These are phyloP conservation scores for Noctilio leporinus DNA, from an alignment of 2,113 vertebrate species.

Conservation along the genomic window DNA sequence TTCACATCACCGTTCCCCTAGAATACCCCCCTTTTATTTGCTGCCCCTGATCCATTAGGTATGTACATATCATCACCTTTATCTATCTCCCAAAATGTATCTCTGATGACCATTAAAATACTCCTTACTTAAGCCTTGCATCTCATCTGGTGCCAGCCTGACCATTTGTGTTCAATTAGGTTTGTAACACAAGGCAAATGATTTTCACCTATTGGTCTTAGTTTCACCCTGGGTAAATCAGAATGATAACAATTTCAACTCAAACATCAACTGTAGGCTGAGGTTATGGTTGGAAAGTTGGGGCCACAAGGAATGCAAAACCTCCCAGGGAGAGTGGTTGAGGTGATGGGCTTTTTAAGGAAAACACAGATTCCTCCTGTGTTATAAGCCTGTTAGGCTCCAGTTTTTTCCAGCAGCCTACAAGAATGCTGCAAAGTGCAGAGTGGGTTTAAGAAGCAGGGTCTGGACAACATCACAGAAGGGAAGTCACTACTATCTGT, in stretches of 20 bases:
- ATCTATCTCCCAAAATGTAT: background rate
- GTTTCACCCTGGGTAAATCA: background rate
- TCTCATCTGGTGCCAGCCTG: background rate
- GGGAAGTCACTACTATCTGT: background rate
- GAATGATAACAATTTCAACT: background rate
- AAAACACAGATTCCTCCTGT: background rate
- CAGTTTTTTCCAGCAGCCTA: background rate
- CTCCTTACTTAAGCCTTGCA: background rate
- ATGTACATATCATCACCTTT: background rate
- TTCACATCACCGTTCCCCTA: background rate
- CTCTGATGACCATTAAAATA: background rate
- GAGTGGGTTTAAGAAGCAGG: background rate
- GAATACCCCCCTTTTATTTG: background rate
- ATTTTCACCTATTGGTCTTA: background rate
- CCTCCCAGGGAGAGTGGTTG: background rate
- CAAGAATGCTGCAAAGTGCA: background rate
- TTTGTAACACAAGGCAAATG: background rate
- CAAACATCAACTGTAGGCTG: background rate
- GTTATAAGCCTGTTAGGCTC: background rate
- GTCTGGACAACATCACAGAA: constrained; percentile 55
- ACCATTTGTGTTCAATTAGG: background rate
- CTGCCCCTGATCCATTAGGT: background rate
- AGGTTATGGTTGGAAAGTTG: background rate
- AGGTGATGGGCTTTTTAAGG: background rate
- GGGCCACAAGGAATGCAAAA: background rate